A percentile compares a stretch with the other conserved stretches of the same genome.
phyloP scores from a whole-genome alignment of 2,113 vertebrate genomes.

The Centropus unirufus region DNA sequence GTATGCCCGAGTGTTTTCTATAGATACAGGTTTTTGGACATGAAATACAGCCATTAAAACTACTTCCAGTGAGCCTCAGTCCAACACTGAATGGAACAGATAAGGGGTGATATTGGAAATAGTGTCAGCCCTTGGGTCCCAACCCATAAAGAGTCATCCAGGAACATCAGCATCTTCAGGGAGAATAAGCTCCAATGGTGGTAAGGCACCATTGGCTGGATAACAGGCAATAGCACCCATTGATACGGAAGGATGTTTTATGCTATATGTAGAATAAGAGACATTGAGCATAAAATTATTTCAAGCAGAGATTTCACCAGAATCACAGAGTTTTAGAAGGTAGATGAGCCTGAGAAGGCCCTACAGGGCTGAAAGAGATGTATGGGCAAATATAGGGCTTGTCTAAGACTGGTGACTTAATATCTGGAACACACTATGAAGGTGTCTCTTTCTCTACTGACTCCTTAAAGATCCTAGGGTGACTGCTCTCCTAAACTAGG shows the following conservation, averaged over 20 bases:
- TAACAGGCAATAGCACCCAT: background rate
- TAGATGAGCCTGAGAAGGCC: background rate
- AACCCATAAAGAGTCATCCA: background rate
- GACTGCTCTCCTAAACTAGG: background rate
- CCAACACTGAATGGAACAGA: background rate
- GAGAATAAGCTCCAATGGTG: background rate
- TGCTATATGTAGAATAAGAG: background rate
- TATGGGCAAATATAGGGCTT: background rate
- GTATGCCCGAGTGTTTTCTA: background rate
- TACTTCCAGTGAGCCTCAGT: background rate
- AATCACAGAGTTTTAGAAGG: background rate
- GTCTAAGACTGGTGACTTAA: background rate
- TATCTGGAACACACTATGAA: background rate
- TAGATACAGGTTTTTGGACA: background rate
- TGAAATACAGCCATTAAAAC: background rate
- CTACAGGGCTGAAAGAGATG: background rate
- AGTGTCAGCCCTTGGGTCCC: background rate
- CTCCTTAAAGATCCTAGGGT: background rate
- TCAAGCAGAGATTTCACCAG: background rate
- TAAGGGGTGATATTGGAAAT: background rate
- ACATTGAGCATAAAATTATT: background rate
- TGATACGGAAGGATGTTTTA: background rate
- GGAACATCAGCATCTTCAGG: background rate
- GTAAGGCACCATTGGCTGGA: background rate
- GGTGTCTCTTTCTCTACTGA: background rate